Evolutionary conservation across 1,140 invertebrate genomes (phyloP).

Genomic region (Drosophila erecta): DNA sequence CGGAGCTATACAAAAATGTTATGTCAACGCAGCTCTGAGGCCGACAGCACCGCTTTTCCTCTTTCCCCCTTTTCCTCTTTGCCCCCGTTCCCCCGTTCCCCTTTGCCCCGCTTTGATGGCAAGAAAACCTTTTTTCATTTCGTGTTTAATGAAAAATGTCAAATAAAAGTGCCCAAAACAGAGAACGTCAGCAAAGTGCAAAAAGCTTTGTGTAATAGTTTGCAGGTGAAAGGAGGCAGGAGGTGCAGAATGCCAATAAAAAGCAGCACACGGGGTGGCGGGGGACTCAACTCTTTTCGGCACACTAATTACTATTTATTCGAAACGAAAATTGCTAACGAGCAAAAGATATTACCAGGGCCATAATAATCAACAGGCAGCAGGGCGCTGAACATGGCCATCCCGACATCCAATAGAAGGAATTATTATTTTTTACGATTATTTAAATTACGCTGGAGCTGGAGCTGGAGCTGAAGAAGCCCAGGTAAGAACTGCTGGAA

Average conservation of each 20-base stretch:
- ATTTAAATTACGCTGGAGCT: slow-evolving; percentile 72
- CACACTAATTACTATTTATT: slow-evolving; percentile 82
- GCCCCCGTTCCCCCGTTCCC: neutral
- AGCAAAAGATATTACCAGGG: slow-evolving; percentile 78
- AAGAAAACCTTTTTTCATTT: slow-evolving; percentile 73
- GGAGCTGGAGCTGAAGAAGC: slow-evolving; percentile 17
- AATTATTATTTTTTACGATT: slow-evolving; percentile 83
- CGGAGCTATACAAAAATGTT: slow-evolving; percentile 66
- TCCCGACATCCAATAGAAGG: slow-evolving; percentile 53
- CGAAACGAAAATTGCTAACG: slow-evolving; percentile 82
- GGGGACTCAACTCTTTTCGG: slow-evolving; percentile 58
- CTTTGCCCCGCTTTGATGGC: neutral
- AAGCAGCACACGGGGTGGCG: neutral
- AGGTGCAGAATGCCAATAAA: slow-evolving; percentile 18
- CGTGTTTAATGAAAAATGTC: slow-evolving; percentile 82
- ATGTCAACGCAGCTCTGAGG: slow-evolving; percentile 65
- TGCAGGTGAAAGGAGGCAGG: slow-evolving; percentile 37
- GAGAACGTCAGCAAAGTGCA: slow-evolving; percentile 71
- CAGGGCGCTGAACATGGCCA: slow-evolving; percentile 24
- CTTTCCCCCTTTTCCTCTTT: neutral
- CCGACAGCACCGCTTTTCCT: slow-evolving; percentile 8
- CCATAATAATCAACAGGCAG: slow-evolving; percentile 67
- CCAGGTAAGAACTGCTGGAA: slow-evolving; percentile 44
- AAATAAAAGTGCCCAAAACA: slow-evolving; percentile 82
- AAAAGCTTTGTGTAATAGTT: slow-evolving; percentile 74